A percentile compares a stretch with the other conserved stretches of the same genome.
phyloP scores from a whole-genome alignment of 2,888 invertebrate genomes.

The Acleris sparsana region DNA sequence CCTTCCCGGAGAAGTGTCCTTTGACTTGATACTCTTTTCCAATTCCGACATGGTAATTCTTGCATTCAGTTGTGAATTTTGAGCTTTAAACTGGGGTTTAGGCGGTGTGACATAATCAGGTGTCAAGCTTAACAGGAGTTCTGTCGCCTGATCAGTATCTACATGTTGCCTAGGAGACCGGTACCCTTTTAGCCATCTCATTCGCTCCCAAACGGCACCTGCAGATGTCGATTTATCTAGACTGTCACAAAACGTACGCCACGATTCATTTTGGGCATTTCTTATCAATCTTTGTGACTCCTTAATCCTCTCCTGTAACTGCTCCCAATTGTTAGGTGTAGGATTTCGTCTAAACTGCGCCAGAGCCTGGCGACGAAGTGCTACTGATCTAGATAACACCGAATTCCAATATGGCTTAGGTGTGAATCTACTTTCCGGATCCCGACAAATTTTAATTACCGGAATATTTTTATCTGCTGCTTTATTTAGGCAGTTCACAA shows the following conservation, averaged over 20 bases:
- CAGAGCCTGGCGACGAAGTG: slow-evolving; percentile 41
- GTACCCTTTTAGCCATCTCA: slow-evolving; percentile 33
- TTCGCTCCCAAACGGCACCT: slow-evolving; percentile 15
- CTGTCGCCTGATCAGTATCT: neutral
- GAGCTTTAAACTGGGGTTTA: neutral
- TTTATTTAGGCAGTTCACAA: slow-evolving; percentile 22
- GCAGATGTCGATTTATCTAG: slow-evolving; percentile 16
- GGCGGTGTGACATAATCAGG: slow-evolving; percentile 21
- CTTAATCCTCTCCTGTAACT: slow-evolving; percentile 31
- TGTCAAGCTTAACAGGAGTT: slow-evolving; percentile 15
- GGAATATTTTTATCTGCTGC: slow-evolving; percentile 3
- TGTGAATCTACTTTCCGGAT: too few species aligned
- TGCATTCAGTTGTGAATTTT: neutral
- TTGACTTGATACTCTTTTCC: neutral
- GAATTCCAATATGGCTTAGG: slow-evolving; percentile 39
- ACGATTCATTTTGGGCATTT: slow-evolving; percentile 30
- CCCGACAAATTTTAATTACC: too few species aligned
- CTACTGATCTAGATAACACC: slow-evolving; percentile 39
- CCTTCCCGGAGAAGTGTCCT: slow-evolving; percentile 7
- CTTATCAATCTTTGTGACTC: slow-evolving; percentile 32
- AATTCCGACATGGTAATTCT: neutral
- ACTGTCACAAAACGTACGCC: slow-evolving; percentile 24
- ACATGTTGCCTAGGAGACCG: slow-evolving; percentile 2
- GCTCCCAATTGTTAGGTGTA: slow-evolving; percentile 29
- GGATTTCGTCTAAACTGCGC: slow-evolving; percentile 30